A percentile compares a stretch with the other conserved stretches of the same genome.
Conservation (phyloP, 2,888 invertebrate species). For the Morpho deidamia region DNA sequence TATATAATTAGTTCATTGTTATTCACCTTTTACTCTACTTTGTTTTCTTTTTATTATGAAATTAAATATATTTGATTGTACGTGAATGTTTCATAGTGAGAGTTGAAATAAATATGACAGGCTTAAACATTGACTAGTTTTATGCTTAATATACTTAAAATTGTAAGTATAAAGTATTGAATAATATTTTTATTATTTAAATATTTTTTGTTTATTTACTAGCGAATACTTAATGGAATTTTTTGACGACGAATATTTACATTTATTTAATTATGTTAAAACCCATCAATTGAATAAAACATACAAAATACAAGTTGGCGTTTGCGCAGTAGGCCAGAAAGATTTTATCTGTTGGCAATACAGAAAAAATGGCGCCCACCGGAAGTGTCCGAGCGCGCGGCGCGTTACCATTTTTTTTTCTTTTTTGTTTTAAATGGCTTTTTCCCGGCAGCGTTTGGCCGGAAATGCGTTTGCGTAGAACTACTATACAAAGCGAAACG, state of each 20-base stretch:
- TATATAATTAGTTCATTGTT: neutral
- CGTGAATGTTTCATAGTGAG: too few relatives aligned
- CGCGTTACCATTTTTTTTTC: conserved; percentile 73
- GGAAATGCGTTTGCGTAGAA: conserved; percentile 78
- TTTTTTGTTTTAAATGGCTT: conserved; percentile 79
- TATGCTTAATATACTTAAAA: too few relatives aligned
- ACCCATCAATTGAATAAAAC: conserved; percentile 59
- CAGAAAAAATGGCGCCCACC: conserved; percentile 79
- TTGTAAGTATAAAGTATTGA: too few relatives aligned
- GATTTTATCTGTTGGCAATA: conserved; percentile 79
- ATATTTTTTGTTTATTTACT: too few relatives aligned
- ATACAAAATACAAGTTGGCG: conserved; percentile 65
- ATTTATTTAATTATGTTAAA: conserved; percentile 51
- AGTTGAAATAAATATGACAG: too few relatives aligned
- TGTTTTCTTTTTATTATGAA: neutral
- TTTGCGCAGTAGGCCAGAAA: conserved; percentile 76
- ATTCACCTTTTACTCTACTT: neutral
- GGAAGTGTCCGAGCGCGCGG: conserved; percentile 77
- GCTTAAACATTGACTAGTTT: too few relatives aligned
- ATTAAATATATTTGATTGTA: too few relatives aligned
- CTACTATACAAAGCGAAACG: conserved; percentile 56
- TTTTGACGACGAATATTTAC: conserved; percentile 20
- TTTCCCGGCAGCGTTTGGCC: conserved; percentile 75
- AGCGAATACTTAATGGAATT: neutral
- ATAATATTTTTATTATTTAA: too few relatives aligned